Evolutionary conservation across 2,113 vertebrate species (phyloP).

Genomic region (Garra rufa): DNA sequence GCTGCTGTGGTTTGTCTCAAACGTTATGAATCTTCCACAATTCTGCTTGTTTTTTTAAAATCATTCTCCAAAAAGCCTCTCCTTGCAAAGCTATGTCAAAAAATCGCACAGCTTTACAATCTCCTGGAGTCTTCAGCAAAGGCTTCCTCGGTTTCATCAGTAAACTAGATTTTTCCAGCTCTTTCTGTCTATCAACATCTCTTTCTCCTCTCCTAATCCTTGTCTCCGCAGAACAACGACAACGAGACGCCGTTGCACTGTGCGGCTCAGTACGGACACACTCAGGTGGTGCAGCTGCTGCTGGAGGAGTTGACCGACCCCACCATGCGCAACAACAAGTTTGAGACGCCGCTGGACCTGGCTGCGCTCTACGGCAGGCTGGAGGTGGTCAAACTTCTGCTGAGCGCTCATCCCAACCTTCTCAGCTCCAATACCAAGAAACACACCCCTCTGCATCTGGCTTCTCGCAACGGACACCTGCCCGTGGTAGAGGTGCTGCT

Average conservation of each 20-base stretch:
- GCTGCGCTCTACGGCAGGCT: conserved; percentile 94
- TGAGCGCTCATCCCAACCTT: conserved; percentile 94
- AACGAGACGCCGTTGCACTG: conserved; percentile 98
- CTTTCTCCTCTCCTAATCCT: background rate
- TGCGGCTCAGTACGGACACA: conserved; percentile 95
- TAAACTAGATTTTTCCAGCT: background rate
- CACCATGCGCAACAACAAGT: conserved; percentile 98
- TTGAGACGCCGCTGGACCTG: conserved; percentile 95
- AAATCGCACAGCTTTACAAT: background rate
- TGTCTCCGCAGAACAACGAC: conserved; percentile 88
- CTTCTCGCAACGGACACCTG: conserved; percentile 93
- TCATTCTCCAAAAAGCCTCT: background rate
- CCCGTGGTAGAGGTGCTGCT: conserved; percentile 92
- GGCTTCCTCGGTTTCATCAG: background rate
- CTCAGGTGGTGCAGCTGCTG: conserved; percentile 90
- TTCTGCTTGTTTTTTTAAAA: background rate
- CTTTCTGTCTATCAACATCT: background rate
- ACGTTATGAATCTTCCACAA: background rate
- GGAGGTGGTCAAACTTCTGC: conserved; percentile 95
- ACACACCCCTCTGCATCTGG: conserved; percentile 94
- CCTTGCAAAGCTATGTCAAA: background rate
- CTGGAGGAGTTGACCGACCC: conserved; percentile 97
- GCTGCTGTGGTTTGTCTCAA: background rate
- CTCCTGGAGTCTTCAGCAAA: background rate
- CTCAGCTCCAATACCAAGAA: conserved; percentile 93